A percentile compares a stretch with the other conserved stretches of the same genome.
Conservation (phyloP, 2,888 invertebrate species). For the Thumatha senex region DNA sequence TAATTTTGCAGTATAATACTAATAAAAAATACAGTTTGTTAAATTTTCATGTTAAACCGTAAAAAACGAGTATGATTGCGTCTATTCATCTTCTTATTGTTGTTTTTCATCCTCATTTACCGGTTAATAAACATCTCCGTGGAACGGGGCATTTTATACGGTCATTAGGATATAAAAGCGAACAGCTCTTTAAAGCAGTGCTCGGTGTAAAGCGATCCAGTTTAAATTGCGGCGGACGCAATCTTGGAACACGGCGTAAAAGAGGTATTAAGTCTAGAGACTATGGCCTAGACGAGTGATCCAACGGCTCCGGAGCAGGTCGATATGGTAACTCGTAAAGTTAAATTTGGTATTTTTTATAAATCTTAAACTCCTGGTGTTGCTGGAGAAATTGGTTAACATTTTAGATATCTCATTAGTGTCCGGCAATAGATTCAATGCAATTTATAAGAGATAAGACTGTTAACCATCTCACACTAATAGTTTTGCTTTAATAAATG, state of each 20-base stretch:
- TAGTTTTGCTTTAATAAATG: no score
- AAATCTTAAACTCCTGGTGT: no score
- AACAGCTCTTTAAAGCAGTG: conserved; percentile 67
- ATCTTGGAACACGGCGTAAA: conserved; percentile 73
- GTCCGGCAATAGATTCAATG: no score
- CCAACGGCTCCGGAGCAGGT: conserved; percentile 13
- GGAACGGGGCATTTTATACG: conserved; percentile 59
- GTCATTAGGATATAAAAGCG: conserved; percentile 71
- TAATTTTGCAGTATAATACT: background rate
- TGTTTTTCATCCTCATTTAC: conserved; percentile 22
- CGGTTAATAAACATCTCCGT: conserved; percentile 30
- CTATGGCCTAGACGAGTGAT: conserved; percentile 43
- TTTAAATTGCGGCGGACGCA: conserved; percentile 63
- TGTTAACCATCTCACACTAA: no score
- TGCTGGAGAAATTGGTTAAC: no score
- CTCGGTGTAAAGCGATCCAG: conserved; percentile 71
- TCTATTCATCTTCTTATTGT: background rate
- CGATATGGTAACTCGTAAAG: background rate
- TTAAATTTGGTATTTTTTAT: no score
- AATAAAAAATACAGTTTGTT: background rate
- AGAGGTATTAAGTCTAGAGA: conserved; percentile 61
- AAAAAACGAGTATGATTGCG: background rate
- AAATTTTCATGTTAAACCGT: background rate
- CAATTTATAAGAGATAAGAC: no score
- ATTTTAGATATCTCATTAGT: no score